phyloP scores from a whole-genome alignment of 2,888 invertebrate genomes.

The Sisyra nigra region DNA sequence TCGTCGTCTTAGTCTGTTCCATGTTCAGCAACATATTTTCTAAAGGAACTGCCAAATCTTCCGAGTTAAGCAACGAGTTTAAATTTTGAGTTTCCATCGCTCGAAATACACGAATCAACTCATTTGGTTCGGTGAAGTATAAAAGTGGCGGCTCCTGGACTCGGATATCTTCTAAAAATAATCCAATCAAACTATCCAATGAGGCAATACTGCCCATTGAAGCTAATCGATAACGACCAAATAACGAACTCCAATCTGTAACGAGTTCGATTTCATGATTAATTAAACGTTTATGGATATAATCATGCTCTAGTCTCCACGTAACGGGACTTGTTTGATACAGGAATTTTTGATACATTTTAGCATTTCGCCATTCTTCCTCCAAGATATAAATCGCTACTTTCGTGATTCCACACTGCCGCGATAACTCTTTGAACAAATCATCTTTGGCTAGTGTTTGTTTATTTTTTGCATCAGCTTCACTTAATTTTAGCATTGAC shows the following conservation, averaged over 20 bases:
- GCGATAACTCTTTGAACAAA: conserved; percentile 30
- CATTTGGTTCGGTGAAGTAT: conserved; percentile 36
- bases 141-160: conserved; percentile 32
- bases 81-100: conserved; percentile 45
- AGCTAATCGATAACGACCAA: conserved; percentile 17
- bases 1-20: conserved; percentile 24
- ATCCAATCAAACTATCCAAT: conserved; percentile 25
- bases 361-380: conserved; percentile 41
- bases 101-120: conserved; percentile 37
- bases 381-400: conserved; percentile 40
- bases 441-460: conserved; percentile 28
- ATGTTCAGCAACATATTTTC: conserved; percentile 32
- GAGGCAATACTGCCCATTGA: conserved; percentile 19
- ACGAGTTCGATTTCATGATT: conserved; percentile 4
- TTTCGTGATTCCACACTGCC: conserved; percentile 23
- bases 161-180: conserved; percentile 30
- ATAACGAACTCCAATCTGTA: conserved; percentile 15
- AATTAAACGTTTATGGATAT: neutral
- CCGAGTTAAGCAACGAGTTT: conserved; percentile 41
- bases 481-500: conserved; percentile 36
- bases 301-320: conserved; percentile 37
- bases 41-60: conserved; percentile 35
- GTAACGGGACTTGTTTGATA: conserved; percentile 44
- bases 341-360: conserved; percentile 51
- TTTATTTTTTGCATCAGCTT: conserved; percentile 31